These are phyloP conservation scores for Oegoconia quadripuncta DNA, from an alignment of 2,888 invertebrate genomes.

Conservation along the genomic window DNA sequence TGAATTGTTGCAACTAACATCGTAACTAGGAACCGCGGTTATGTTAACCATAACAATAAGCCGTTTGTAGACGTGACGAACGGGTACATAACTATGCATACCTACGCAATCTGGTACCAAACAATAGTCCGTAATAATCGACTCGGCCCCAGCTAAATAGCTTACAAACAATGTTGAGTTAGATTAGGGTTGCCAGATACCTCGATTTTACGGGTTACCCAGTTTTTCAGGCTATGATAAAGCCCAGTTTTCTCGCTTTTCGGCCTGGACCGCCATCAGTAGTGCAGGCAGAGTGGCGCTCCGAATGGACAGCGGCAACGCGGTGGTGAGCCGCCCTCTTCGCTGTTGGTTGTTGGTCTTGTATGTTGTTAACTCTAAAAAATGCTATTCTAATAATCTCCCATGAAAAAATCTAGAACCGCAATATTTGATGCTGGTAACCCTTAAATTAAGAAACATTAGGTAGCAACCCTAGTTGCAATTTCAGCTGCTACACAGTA, in stretches of 20 bases:
- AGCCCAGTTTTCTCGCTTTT: too few species aligned
- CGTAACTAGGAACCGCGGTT: slow-evolving; percentile 57
- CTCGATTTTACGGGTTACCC: not conserved
- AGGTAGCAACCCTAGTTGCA: too few species aligned
- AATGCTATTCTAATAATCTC: too few species aligned
- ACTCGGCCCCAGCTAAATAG: slow-evolving; percentile 4
- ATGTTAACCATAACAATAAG: slow-evolving; percentile 58
- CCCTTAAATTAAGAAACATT: too few species aligned
- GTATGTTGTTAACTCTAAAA: too few species aligned
- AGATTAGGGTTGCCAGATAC: slow-evolving; percentile 4
- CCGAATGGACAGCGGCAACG: too few species aligned
- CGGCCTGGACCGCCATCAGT: too few species aligned
- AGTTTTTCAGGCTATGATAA: not conserved
- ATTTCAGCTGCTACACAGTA: not conserved
- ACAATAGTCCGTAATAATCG: slow-evolving; percentile 41
- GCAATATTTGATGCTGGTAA: too few species aligned
- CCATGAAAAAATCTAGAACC: too few species aligned
- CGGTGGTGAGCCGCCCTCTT: too few species aligned
- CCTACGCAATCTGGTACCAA: slow-evolving; percentile 45
- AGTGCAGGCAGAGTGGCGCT: too few species aligned
- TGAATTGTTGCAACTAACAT: slow-evolving; percentile 48
- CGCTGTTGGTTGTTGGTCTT: too few species aligned
- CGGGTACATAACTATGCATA: slow-evolving; percentile 29
- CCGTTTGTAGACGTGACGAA: slow-evolving; percentile 33
- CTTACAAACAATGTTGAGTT: slow-evolving; percentile 11